phyloP scores from a whole-genome alignment of 2,797 vertebrate genomes.

The Gymnopithys bicolor region DNA sequence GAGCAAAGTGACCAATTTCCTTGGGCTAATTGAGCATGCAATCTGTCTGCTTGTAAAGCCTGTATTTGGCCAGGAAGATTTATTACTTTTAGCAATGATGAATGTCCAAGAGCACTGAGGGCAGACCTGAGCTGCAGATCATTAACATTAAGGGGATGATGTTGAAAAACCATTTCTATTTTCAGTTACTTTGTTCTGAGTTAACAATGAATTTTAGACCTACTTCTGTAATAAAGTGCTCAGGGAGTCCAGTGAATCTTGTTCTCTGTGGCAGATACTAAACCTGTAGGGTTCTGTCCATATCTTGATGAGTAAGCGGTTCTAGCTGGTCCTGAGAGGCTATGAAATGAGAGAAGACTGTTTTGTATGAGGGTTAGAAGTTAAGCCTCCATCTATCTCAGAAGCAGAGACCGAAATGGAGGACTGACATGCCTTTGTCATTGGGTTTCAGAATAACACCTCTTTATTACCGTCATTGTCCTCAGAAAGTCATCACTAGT shows the following conservation, averaged over 20 bases:
- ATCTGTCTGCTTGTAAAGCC: slow-evolving; percentile 63
- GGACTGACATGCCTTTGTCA: background rate
- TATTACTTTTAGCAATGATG: slow-evolving; percentile 60
- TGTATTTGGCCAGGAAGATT: slow-evolving; percentile 68
- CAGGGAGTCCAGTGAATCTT: slow-evolving; percentile 54
- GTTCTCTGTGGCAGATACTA: slow-evolving; percentile 42
- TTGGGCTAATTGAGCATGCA: slow-evolving; percentile 72
- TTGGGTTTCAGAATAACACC: background rate
- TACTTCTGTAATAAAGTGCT: slow-evolving; percentile 58
- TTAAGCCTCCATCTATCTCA: background rate
- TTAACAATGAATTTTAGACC: slow-evolving; percentile 59
- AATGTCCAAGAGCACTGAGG: slow-evolving; percentile 49
- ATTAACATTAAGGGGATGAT: slow-evolving; percentile 61
- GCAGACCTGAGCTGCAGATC: slow-evolving; percentile 61
- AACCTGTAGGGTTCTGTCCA: slow-evolving; percentile 25
- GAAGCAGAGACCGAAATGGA: background rate
- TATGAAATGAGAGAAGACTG: slow-evolving; percentile 3
- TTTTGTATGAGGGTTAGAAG: background rate
- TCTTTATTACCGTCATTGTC: background rate
- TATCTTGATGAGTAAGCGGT: slow-evolving; percentile 55
- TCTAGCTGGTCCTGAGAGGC: background rate
- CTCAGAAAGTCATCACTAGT: background rate
- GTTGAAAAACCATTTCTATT: slow-evolving; percentile 63
- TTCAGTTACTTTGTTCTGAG: slow-evolving; percentile 56
- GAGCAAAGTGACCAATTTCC: slow-evolving; percentile 67